Percentiles rank a stretch among this genome's conserved stretches.
Conservation (phyloP, 2,113 vertebrate species). For the Corvus moneduloides region DNA sequence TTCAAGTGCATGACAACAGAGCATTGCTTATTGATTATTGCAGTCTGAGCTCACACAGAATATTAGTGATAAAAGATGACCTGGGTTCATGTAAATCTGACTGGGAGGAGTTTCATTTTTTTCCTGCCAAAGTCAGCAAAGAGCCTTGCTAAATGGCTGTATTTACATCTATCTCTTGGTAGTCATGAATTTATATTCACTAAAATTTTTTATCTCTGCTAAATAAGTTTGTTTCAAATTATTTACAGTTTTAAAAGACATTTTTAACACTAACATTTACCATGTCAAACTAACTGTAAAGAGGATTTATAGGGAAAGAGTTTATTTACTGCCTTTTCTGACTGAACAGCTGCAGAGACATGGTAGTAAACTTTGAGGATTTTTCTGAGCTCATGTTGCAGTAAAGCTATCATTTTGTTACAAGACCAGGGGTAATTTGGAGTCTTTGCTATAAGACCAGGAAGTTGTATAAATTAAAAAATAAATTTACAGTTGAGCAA, state of each 20-base stretch:
- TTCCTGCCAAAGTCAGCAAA: neutral
- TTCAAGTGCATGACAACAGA: neutral
- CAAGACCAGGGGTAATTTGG: neutral
- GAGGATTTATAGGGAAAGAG: constrained; percentile 20
- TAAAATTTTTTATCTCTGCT: neutral
- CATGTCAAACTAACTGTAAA: neutral
- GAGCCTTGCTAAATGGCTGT: neutral
- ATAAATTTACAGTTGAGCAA: neutral
- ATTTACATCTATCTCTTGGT: neutral
- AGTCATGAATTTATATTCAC: neutral
- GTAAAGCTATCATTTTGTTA: constrained; percentile 34
- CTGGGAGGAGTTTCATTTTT: neutral
- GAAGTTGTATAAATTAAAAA: neutral
- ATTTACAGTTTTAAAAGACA: neutral
- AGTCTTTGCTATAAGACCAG: constrained; percentile 11
- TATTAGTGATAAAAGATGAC: neutral
- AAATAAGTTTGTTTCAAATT: constrained; percentile 31
- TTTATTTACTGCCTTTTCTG: constrained; percentile 46
- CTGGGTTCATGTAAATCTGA: neutral
- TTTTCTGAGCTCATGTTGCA: neutral
- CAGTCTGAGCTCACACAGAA: neutral
- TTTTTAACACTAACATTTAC: constrained; percentile 32
- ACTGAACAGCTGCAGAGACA: neutral
- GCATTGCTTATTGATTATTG: neutral
- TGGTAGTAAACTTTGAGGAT: constrained; percentile 13